Evolutionary conservation across 2,888 invertebrate genomes (phyloP).

Genomic region (Nomada hirtipes): DNA sequence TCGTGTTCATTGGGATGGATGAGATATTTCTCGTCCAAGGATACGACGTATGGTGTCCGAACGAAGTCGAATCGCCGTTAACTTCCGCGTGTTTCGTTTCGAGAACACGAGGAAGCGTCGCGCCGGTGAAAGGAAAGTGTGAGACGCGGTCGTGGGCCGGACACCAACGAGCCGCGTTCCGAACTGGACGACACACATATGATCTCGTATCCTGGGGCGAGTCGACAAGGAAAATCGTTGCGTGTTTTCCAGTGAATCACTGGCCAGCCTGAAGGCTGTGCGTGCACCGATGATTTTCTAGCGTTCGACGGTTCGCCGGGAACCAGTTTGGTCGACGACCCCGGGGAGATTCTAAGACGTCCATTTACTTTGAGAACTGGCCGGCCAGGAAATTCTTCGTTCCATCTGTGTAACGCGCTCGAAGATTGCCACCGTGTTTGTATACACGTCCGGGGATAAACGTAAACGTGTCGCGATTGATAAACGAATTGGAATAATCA

Average conservation of each 20-base stretch:
- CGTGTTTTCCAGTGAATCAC: constrained; percentile 50
- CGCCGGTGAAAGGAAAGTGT: not conserved
- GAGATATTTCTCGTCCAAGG: not conserved
- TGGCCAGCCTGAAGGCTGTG: not conserved
- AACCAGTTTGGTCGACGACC: constrained; percentile 61
- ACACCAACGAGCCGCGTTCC: not conserved
- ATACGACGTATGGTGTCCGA: not conserved
- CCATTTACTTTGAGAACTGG: constrained; percentile 10
- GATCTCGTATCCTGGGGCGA: not conserved
- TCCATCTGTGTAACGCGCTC: not conserved
- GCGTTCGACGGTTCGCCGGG: constrained; percentile 5
- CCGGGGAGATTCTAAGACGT: constrained; percentile 29
- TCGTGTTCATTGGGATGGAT: not conserved
- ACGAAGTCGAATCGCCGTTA: not conserved
- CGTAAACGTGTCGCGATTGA: not conserved
- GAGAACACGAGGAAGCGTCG: not conserved
- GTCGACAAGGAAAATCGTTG: constrained; percentile 18
- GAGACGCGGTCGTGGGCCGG: not conserved
- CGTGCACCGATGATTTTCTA: constrained; percentile 20
- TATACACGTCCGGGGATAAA: too few species aligned
- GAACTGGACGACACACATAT: not conserved
- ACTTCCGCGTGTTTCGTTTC: not conserved
- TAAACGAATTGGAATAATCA: constrained; percentile 12
- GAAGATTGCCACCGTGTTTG: too few species aligned
- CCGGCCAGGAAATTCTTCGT: constrained; percentile 24